Base-by-base conservation (phyloP, 2,113 vertebrate species). In the Tricholaema leucomelas region DNA sequence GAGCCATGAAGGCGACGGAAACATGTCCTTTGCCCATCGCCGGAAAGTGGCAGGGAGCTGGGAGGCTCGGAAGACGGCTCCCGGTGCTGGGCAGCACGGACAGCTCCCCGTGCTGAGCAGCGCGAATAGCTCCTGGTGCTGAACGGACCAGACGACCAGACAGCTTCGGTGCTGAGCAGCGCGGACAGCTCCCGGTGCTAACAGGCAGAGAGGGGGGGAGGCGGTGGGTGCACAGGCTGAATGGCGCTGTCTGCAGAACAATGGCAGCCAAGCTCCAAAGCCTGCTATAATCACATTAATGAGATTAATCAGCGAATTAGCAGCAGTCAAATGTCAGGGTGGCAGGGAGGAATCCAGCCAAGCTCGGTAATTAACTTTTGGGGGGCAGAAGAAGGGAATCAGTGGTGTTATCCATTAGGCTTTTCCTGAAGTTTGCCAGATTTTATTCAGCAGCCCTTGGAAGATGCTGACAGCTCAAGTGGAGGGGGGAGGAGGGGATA, bases 231-330 rank as follows among this genome's bases (percentile, higher is more conserved):
- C 96, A 88, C 67, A 40, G 93, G 89, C 95, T 93, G 96, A 95
- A 96, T 87, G 96, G 96, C 95, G 94, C 91, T 94, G 94, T 83
- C 97, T 95, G 78, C 97, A 92, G 97, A 98, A 98, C 98, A 98
- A 98, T 98, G 96, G 97, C 97, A 97, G 97, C 97, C 97, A 94
- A 64, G 48, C 94, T 97, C 96, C 97, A 98, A 98, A 98, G 98
- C 98, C 98, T 79, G 75, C 97, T 91, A 94, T 98, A 98, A 98
- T 98, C 98, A 98, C 98, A 93, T 97, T 98, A 98, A 98, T 98
- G 98, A 98, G 98, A 98, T 98, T 98, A 98, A 98, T 98, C 98
- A 98, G 98, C 94, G 98, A 98, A 98, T 98, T 98, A 98, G 97
- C 97, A 97, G 97, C 97, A 98, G 98, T 97, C 98, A 98, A 98